These are phyloP conservation scores for Brachypalpus laphriformis DNA, from an alignment of 2,888 invertebrate species.

Conservation along the genomic window DNA sequence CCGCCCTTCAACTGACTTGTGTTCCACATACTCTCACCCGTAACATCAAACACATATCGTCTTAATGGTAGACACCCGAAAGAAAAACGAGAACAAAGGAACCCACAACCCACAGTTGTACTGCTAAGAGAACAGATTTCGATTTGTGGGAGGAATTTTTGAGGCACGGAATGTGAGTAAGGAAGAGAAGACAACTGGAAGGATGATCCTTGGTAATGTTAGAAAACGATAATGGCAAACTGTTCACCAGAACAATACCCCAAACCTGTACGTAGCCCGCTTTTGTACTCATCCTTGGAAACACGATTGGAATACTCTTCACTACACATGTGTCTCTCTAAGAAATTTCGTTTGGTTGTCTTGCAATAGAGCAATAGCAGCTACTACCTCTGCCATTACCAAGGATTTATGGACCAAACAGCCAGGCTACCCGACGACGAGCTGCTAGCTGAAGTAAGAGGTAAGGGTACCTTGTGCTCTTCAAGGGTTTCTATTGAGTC, in stretches of 20 bases:
- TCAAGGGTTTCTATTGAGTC: constrained; percentile 66
- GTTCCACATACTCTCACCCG: neutral
- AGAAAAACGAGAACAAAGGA: neutral
- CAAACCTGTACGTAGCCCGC: constrained; percentile 15
- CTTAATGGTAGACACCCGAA: constrained; percentile 17
- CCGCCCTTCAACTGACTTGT: neutral
- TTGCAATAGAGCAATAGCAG: constrained; percentile 37
- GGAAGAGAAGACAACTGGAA: neutral
- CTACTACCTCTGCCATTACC: constrained; percentile 66
- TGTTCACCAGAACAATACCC: constrained; percentile 63
- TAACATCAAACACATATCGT: neutral
- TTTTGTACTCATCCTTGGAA: constrained; percentile 13
- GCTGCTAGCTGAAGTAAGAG: constrained; percentile 13
- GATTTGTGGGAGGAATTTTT: neutral
- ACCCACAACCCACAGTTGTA: neutral
- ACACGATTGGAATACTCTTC: constrained; percentile 22
- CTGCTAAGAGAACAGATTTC: neutral
- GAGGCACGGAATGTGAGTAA: constrained; percentile 4
- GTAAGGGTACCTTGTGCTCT: constrained; percentile 46
- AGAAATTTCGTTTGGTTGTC: constrained; percentile 47
- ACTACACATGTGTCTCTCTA: constrained; percentile 53
- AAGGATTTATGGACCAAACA: constrained; percentile 65
- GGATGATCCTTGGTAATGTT: constrained; percentile 52
- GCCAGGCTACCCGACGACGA: constrained; percentile 16
- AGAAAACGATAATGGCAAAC: constrained; percentile 71